These are phyloP conservation scores for Epizoanthus ramosus DNA, from an alignment of 92 coral and sea anemone species.

Conservation along the genomic window DNA sequence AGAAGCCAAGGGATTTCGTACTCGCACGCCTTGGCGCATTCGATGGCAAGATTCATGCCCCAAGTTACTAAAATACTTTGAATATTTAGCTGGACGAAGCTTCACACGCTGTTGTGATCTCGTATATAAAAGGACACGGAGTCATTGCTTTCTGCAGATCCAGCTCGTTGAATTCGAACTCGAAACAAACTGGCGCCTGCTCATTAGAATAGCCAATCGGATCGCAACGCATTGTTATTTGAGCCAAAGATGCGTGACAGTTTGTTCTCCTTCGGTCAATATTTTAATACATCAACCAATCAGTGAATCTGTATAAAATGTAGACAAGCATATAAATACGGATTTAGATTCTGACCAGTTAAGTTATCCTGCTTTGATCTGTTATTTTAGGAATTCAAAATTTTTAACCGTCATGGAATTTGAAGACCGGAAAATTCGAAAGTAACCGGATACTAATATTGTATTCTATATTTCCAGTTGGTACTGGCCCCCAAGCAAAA, in stretches of 20 bases:
- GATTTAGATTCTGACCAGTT: too few species aligned
- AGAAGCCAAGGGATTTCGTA: slow-evolving; percentile 8
- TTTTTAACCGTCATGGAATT: too few species aligned
- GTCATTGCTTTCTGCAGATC: not conserved
- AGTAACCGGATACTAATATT: too few species aligned
- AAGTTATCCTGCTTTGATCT: too few species aligned
- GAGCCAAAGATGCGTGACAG: not conserved
- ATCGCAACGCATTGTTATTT: not conserved
- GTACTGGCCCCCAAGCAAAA: too few species aligned
- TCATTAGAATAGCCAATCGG: slow-evolving; percentile 18
- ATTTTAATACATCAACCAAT: too few species aligned
- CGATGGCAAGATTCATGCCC: slow-evolving; percentile 38
- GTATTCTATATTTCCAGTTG: too few species aligned
- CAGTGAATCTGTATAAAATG: too few species aligned
- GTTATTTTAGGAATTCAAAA: too few species aligned
- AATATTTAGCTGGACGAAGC: slow-evolving; percentile 28
- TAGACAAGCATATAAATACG: too few species aligned
- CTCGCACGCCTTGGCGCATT: slow-evolving; percentile 6
- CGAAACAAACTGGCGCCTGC: slow-evolving; percentile 41
- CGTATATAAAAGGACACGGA: not conserved
- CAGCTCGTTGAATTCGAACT: slow-evolving; percentile 22
- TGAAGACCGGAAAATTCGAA: too few species aligned
- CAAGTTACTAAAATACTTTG: not conserved
- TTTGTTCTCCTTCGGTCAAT: too few species aligned
- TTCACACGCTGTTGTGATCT: not conserved